These are phyloP conservation scores for Polymixis flavicincta DNA, from an alignment of 2,888 invertebrate genomes.

Conservation along the genomic window DNA sequence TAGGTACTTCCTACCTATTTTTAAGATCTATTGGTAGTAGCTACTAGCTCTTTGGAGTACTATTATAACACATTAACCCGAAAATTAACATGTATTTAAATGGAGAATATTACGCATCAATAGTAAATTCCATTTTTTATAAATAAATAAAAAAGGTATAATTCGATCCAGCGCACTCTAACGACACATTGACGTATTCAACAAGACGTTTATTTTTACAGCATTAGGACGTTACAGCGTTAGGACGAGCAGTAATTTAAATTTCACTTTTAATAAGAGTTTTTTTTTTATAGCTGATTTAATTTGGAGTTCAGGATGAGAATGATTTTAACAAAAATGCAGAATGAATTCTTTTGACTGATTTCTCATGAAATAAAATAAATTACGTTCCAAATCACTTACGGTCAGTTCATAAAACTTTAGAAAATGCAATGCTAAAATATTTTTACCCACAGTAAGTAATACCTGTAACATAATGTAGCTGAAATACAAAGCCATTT, in stretches of 20 bases:
- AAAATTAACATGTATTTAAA: neutral
- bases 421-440: neutral
- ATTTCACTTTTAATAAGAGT: too few species aligned
- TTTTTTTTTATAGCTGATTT: too few species aligned
- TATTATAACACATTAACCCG: neutral
- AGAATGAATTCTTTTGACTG: neutral
- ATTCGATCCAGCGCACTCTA: slow-evolving; percentile 32
- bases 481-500: neutral
- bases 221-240: too few species aligned
- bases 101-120: neutral
- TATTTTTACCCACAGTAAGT: neutral
- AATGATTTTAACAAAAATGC: neutral
- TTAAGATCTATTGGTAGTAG: neutral
- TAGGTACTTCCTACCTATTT: neutral
- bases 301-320: neutral
- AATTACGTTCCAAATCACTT: slow-evolving; percentile 12
- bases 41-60: neutral
- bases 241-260: neutral
- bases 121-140: neutral
- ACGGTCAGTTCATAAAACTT: neutral
- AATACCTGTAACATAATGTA: neutral
- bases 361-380: neutral
- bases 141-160: neutral
- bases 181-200: neutral
- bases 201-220: slow-evolving; percentile 8